Evolutionary conservation across 1,140 invertebrate genomes (phyloP), one percentile per base, ranked within the genome.

Genomic region (Megalopta genalis): DNA sequence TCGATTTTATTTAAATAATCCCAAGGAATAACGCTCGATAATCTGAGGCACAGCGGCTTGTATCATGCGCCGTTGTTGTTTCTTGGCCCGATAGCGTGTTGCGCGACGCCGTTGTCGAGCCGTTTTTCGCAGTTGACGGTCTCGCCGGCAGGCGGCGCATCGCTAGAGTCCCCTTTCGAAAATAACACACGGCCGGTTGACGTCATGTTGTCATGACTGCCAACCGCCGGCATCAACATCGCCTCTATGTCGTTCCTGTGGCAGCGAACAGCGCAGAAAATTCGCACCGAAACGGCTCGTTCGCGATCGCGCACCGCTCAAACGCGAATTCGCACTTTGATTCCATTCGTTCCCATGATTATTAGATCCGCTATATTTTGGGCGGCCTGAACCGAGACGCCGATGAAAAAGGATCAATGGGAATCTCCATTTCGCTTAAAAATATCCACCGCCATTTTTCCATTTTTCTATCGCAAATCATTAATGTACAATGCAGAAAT

Each of bases 141-240:
- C 86, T 86, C 85, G 81, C 82, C 90, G 76, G 49, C 27, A 87
- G 86, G 66, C 77, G 90, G 80, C 90, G 89, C 90, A 66, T 62
- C 67, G 49, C 57, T 87, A 89, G 88, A 91, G 90, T 91, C 90
- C 89, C 88, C 91, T 93, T 92, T 93, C 91, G 90, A 93, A 93
- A 93, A 92, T 92, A 93, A 93, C 91, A 92, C 91, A 90, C 90
- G 90, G 90, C 80, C 87, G 91, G 89, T 89, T 93, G 91, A 93
- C 91, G 92, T 93, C 92, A 93, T 90, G 82, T 86, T 83, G 80
- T 86, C 84, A 86, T 80, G 84, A 86, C 76, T 78, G 86, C 78
- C 74, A 73, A 83, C 71, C 57, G 78, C 42, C 83, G 73, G 76
- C 83, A 73, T 83, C 82, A 81, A 84, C 83, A 64, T 81, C 54